phyloP scores from a whole-genome alignment of 2,113 vertebrate genomes.

The Scortum barcoo region DNA sequence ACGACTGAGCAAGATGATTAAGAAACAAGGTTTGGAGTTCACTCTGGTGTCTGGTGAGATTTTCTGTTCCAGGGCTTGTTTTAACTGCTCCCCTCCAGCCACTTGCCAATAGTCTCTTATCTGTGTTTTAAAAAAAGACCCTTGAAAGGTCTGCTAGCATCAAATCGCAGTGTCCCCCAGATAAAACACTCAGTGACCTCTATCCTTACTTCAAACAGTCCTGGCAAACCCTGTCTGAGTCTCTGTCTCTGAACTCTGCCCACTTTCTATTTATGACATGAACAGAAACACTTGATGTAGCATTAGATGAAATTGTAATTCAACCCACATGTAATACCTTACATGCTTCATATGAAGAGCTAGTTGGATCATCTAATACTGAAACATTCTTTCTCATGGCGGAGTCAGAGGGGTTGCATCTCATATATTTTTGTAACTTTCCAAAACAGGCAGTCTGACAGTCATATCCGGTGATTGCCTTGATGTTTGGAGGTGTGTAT shows the following conservation, averaged over 20 bases:
- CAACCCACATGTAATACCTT: background rate
- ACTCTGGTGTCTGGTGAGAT: background rate
- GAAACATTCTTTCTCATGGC: background rate
- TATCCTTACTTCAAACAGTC: constrained; percentile 49
- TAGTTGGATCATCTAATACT: background rate
- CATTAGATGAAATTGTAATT: background rate
- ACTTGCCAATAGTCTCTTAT: constrained; percentile 62
- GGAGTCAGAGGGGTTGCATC: background rate
- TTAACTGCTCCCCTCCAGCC: constrained; percentile 41
- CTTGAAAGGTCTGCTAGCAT: constrained; percentile 63
- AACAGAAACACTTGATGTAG: background rate
- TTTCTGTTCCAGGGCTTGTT: constrained; percentile 30
- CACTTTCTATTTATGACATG: constrained; percentile 30
- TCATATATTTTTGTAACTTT: background rate
- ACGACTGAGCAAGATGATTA: background rate
- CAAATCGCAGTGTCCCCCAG: constrained; percentile 49
- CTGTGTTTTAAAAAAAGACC: constrained; percentile 74
- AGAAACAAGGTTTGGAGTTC: background rate
- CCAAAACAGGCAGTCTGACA: background rate
- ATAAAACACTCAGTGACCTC: constrained; percentile 62
- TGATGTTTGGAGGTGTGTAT: no score
- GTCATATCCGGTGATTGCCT: background rate
- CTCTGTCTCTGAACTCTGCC: constrained; percentile 15
- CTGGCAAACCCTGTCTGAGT: background rate
- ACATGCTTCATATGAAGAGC: background rate